Evolutionary conservation across 2,797 vertebrate genomes (phyloP).

Genomic region (Lateolabrax maculatus): DNA sequence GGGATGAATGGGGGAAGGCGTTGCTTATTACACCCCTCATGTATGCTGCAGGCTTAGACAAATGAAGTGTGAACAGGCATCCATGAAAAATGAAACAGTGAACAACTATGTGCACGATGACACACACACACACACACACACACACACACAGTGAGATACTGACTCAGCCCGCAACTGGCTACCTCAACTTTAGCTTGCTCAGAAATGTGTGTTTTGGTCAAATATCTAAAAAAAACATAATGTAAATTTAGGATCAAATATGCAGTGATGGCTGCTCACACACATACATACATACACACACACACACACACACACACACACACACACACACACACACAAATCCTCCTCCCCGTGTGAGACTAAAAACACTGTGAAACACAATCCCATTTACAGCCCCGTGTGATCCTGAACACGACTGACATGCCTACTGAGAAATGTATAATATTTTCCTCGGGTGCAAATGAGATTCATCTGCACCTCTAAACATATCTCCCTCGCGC

Average conservation of each 20-base stretch:
- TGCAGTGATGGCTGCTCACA: slow-evolving; percentile 1
- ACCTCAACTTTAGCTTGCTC: slow-evolving; percentile 14
- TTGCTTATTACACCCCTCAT: slow-evolving; percentile 58
- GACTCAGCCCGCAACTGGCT: slow-evolving; percentile 4
- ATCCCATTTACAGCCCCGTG: slow-evolving; percentile 47
- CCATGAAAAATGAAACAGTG: slow-evolving; percentile 35
- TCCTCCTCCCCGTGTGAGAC: slow-evolving; percentile 20
- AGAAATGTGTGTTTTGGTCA: slow-evolving; percentile 16
- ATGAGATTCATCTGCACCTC: slow-evolving; percentile 76
- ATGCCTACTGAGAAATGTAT: slow-evolving; percentile 62
- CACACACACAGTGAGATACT: neutral
- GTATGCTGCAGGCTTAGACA: slow-evolving; percentile 37
- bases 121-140: neutral
- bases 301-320: slow-evolving; percentile 8
- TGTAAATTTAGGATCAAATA: slow-evolving; percentile 20
- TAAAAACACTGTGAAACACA: slow-evolving; percentile 60
- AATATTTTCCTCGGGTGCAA: slow-evolving; percentile 66
- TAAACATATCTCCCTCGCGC: slow-evolving; percentile 62
- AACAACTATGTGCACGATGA: neutral
- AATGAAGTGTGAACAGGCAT: slow-evolving; percentile 41
- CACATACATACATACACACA: no score
- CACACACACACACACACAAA: slow-evolving; percentile 10
- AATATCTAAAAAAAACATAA: slow-evolving; percentile 4
- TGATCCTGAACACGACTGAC: slow-evolving; percentile 62
- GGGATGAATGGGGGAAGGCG: slow-evolving; percentile 7